Evolutionary conservation across 1,140 invertebrate genomes (phyloP).

Genomic region (Trachelipus rathkii): DNA sequence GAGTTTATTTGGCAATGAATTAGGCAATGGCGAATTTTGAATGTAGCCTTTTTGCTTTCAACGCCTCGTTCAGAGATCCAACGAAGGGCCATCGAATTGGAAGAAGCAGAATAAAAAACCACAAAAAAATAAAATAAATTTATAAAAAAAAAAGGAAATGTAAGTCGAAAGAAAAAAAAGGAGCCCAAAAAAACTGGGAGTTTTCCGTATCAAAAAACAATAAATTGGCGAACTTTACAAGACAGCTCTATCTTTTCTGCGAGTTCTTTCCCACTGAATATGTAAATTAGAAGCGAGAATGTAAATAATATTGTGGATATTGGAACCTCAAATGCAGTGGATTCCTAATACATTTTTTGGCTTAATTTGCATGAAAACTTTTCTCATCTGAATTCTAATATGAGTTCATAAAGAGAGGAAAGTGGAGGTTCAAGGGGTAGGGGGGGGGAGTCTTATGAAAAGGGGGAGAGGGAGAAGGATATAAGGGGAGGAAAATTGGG

Average conservation of each 20-base stretch:
- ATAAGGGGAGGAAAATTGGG: too few relatives aligned
- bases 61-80: neutral
- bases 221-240: neutral
- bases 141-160: too few relatives aligned
- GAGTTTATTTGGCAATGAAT: too few relatives aligned
- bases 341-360: conserved; percentile 10
- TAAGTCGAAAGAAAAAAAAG: neutral
- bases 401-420: neutral
- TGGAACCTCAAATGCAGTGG: neutral
- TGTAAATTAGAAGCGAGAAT: neutral
- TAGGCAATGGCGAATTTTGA: neutral
- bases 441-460: neutral
- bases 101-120: too few relatives aligned
- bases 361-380: conserved; percentile 11
- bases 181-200: neutral
- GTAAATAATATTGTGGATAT: conserved; percentile 11
- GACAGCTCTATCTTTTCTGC: conserved; percentile 6
- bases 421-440: neutral
- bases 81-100: neutral
- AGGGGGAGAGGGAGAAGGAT: neutral
- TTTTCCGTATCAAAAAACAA: conserved; percentile 5
- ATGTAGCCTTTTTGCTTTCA: neutral
- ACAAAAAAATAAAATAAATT: too few relatives aligned
- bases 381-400: conserved; percentile 5
- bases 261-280: conserved; percentile 8